Base-by-base conservation (phyloP, 1,140 invertebrate species). In the Anadara kagoshimensis region DNA sequence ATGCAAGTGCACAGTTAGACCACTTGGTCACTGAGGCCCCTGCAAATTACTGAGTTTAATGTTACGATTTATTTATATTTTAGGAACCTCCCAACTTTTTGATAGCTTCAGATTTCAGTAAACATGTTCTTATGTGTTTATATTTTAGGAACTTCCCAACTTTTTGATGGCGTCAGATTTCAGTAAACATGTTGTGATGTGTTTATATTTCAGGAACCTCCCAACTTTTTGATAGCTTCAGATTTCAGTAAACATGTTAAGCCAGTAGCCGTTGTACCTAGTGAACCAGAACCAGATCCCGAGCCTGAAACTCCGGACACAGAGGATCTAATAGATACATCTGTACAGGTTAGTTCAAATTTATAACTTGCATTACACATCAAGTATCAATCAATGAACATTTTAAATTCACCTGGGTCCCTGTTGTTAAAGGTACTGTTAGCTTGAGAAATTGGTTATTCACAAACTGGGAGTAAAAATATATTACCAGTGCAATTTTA, bases 61-160 rank as follows among this genome's bases (percentile, higher is more conserved):
- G n/a, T n/a, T n/a, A n/a, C n/a, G n/a, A 65, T 47, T 57, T 64
- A 76, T 72, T 85, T 83, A 76, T 78, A 22, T 90, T 90, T 59
- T 75, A 95, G 91, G 94, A 95, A 82, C 96, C 97, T 76, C 98
- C 98, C 7, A 99, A 99, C 87, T 99, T 99, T 90, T 90, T 98
- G 63, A 92, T 96, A 72, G 95, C 97, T 90, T 93, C 96, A 45
- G 97, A 99, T 85, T 93, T 99, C 82, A 93, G 94, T 63, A 94
- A 94, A 47, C 99, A n/a, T n/a, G n/a, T n/a, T n/a, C n/a, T n/a
- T n/a, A 65, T 47, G 59, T 64, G 76, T 72, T 85, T 83, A 76
- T 78, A 22, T 90, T 90, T 59, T 75, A 95, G 91, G 94, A 95
- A 82, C 96, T 97, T 76, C 98, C 98, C 7, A 99, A 99, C 87